phyloP scores from a whole-genome alignment of 1,140 invertebrate genomes.

The Lineus longissimus region DNA sequence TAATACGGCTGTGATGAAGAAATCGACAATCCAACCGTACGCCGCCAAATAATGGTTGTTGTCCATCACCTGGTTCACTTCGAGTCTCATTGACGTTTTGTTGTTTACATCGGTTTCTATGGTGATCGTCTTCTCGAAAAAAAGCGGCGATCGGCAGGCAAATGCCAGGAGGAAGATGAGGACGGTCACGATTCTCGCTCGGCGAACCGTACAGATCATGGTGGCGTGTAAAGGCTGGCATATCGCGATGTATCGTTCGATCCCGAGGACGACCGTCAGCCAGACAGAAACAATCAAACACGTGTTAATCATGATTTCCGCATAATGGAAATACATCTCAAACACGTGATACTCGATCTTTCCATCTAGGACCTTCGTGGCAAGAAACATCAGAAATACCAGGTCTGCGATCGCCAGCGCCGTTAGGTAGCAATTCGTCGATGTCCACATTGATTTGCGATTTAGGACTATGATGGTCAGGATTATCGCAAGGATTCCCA shows the following conservation, averaged over 20 bases:
- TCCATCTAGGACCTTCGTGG: conserved; percentile 23
- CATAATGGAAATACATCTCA: conserved; percentile 17
- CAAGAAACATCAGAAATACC: conserved; percentile 63
- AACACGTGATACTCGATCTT: conserved; percentile 4
- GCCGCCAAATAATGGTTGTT: conserved; percentile 60
- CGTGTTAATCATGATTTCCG: conserved; percentile 30
- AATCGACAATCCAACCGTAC: conserved; percentile 64
- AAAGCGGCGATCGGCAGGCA: conserved; percentile 54
- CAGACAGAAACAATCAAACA: conserved; percentile 62
- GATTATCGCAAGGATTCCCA: conserved; percentile 69
- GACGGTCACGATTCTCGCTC: conserved; percentile 60
- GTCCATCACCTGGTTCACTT: conserved; percentile 24
- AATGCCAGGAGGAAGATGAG: conserved; percentile 63
- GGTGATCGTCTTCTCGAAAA: conserved; percentile 28
- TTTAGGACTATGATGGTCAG: conserved; percentile 72
- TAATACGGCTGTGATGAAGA: conserved; percentile 62
- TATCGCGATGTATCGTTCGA: conserved; percentile 74
- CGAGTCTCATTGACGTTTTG: background rate
- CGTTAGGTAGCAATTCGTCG: conserved; percentile 71
- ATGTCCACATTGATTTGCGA: conserved; percentile 68
- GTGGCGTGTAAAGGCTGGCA: conserved; percentile 66
- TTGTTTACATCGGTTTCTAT: background rate
- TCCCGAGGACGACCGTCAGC: conserved; percentile 71
- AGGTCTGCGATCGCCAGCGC: conserved; percentile 71
- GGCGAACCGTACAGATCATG: conserved; percentile 63